phyloP scores from a whole-genome alignment of 2,797 vertebrate species.

The Sebastiscus tertius region DNA sequence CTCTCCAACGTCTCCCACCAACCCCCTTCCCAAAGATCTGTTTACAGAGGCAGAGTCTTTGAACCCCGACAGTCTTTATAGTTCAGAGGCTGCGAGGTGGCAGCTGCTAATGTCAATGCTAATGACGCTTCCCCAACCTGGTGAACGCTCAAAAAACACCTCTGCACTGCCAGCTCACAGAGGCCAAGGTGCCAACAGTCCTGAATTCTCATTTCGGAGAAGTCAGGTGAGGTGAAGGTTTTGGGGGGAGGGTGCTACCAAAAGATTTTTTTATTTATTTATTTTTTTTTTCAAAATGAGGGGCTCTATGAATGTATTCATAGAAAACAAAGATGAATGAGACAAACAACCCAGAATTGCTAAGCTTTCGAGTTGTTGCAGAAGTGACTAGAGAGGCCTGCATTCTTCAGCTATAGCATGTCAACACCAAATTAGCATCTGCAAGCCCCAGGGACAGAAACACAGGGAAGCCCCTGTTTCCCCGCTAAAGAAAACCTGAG shows the following conservation, averaged over 20 bases:
- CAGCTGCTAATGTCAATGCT: conserved; percentile 83
- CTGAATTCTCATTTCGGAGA: conserved; percentile 38
- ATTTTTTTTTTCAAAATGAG: background rate
- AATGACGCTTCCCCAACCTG: conserved; percentile 72
- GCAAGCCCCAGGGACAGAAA: conserved; percentile 49
- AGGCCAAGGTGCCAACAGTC: conserved; percentile 35
- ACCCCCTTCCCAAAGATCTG: conserved; percentile 61
- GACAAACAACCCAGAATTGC: conserved; percentile 48
- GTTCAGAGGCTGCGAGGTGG: conserved; percentile 77
- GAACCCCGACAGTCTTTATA: conserved; percentile 78
- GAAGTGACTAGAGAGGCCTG: conserved; percentile 43
- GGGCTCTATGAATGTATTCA: conserved; percentile 66
- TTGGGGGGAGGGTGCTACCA: background rate
- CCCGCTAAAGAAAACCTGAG: conserved; percentile 29
- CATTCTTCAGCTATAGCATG: conserved; percentile 37
- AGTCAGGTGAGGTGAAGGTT: conserved; percentile 36
- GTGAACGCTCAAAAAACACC: conserved; percentile 67
- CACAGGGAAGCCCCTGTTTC: conserved; percentile 52
- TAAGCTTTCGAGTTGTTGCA: conserved; percentile 35
- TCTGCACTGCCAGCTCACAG: conserved; percentile 34
- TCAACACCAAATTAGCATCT: conserved; percentile 56
- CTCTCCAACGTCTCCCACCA: conserved; percentile 33
- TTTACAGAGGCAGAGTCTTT: conserved; percentile 80
- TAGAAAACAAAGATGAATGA: conserved; percentile 61
- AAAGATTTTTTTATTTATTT: background rate